Base-by-base conservation (phyloP, 2,888 invertebrate genomes). In the Fissipunctia ypsillon region DNA sequence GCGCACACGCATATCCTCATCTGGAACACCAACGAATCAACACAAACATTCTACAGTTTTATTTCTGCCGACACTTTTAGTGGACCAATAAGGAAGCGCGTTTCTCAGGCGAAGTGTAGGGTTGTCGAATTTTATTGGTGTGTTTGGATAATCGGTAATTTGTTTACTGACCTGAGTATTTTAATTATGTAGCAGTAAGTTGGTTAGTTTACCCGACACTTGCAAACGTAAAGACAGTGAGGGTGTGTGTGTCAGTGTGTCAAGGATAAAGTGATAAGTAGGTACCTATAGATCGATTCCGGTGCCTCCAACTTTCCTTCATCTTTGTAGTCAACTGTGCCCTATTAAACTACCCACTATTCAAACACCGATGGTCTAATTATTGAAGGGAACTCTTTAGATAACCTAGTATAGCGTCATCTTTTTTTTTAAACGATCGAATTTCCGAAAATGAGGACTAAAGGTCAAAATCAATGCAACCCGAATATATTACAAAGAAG, bases 11-110 rank as follows among this genome's bases (percentile, higher is more conserved):
- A 60, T 75, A 74, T 72, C 64, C 57, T 41, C 67, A 72, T 69
- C 65, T 71, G 73, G 56, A 84, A 81, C 84, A 74, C 54, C 69
- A 64, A 80, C 82, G 69, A 73, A 84, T 80, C n/a, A 31, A 50
- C 74, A 66, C 78, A 73, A 78, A 84, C 60, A 68, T 81, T 70
- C 60, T 35, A 68, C 56, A 80, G 69, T 80, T 84, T 83, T 85
- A 83, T 80, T 78, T 76, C 69, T 70, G 71, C 61, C 38, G 69
- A 66, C 73, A 80, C 54, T 74, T 85, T 84, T 84, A 84, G 74
- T 67, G 69, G n/a, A 73, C 65, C 77, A 85, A 85, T 85, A 74
- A 84, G 84, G 86, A 84, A 78, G 73, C 73, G 60, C 35, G 84
- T 43, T 69, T 57, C 78, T 65, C 59, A 43, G 61, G 50, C 14